phyloP scores from a whole-genome alignment of 1,140 invertebrate species.

The Drosophila bifasciata region DNA sequence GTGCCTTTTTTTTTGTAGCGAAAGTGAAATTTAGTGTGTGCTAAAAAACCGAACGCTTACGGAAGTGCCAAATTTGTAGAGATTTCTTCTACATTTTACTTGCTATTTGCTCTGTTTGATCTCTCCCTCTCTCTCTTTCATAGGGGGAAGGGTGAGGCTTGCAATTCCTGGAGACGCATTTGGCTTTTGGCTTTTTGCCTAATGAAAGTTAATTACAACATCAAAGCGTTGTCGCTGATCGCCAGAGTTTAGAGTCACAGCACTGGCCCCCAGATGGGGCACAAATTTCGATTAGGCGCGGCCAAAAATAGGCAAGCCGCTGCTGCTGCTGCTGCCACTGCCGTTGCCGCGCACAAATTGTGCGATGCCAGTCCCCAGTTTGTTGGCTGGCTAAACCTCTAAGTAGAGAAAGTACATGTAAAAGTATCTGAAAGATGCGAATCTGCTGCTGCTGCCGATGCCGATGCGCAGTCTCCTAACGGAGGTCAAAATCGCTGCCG shows the following conservation, averaged over 20 bases:
- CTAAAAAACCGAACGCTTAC: slow-evolving; percentile 31
- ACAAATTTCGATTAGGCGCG: slow-evolving; percentile 52
- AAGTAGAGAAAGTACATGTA: slow-evolving; percentile 56
- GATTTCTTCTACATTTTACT: slow-evolving; percentile 26
- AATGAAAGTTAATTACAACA: slow-evolving; percentile 55
- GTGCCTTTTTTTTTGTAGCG: slow-evolving; percentile 34
- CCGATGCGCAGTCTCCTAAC: slow-evolving; percentile 23
- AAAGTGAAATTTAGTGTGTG: slow-evolving; percentile 48
- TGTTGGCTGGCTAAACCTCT: slow-evolving; percentile 21
- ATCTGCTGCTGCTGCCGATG: slow-evolving; percentile 45
- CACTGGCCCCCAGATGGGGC: slow-evolving; percentile 11
- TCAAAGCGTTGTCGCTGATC: slow-evolving; percentile 50
- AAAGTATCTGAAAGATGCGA: slow-evolving; percentile 55
- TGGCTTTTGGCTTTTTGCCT: slow-evolving; percentile 33
- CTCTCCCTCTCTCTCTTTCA: too few species aligned
- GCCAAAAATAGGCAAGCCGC: slow-evolving; percentile 34
- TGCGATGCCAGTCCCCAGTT: slow-evolving; percentile 17
- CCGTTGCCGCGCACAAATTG: slow-evolving; percentile 26
- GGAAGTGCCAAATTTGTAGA: slow-evolving; percentile 44
- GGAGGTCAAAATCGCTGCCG: slow-evolving; percentile 46
- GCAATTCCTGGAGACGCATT: slow-evolving; percentile 17
- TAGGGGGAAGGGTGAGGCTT: too few species aligned
- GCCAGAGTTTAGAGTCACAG: neutral
- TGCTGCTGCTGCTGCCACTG: too few species aligned
- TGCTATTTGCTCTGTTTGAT: too few species aligned